These are phyloP conservation scores for Apis laboriosa DNA, from an alignment of 1,140 invertebrate genomes.

Conservation along the genomic window DNA sequence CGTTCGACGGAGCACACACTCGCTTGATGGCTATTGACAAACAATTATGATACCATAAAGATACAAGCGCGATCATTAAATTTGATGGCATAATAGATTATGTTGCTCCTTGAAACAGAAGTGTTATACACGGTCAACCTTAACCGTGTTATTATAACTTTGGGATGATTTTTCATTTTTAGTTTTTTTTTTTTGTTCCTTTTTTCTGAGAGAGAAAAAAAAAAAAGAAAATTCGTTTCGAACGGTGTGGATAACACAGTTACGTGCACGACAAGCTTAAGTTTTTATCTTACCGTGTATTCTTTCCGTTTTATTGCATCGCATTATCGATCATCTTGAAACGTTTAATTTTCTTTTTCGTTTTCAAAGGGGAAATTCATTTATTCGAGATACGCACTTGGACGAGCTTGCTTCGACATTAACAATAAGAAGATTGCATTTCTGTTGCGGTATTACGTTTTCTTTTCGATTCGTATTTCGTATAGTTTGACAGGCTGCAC, in stretches of 20 bases:
- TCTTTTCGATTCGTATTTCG: not conserved
- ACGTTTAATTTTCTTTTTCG: not conserved
- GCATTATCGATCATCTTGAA: not conserved
- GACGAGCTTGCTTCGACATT: not conserved
- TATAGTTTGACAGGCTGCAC: slow-evolving; percentile 33
- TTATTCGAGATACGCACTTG: not conserved
- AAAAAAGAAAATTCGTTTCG: not conserved
- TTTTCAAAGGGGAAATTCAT: too few species aligned
- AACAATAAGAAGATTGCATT: slow-evolving; percentile 30
- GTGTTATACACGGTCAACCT: not conserved
- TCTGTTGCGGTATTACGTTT: slow-evolving; percentile 21
- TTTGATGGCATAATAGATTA: slow-evolving; percentile 40
- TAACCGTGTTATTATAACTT: not conserved
- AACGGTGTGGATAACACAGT: not conserved
- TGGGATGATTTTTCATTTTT: not conserved
- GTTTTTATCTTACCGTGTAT: not conserved
- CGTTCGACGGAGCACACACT: not conserved
- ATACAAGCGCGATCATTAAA: slow-evolving; percentile 37
- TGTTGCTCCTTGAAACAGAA: not conserved
- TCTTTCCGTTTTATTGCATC: not conserved
- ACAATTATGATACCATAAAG: slow-evolving; percentile 43
- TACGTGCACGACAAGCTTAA: not conserved
- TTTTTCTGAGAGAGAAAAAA: not conserved
- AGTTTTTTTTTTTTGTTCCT: too few species aligned
- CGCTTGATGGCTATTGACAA: slow-evolving; percentile 16